Evolutionary conservation across 1,140 invertebrate species (phyloP), one percentile per base, ranked within the genome.

Genomic region (Drosophila novamexicana): DNA sequence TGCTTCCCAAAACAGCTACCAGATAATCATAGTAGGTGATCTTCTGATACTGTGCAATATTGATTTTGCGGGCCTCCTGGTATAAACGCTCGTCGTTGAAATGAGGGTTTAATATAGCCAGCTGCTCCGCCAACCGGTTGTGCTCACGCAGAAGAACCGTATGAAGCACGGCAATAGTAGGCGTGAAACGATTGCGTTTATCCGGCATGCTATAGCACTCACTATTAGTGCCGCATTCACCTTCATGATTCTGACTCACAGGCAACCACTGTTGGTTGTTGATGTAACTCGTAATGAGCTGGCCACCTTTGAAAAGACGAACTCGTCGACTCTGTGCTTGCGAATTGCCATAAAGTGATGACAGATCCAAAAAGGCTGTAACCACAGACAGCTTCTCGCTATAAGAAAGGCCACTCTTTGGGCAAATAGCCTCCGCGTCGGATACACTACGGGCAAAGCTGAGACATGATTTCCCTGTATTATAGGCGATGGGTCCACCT

Each of bases 1-100:
- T 93, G 2, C 91, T 76, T 10, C 96, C 95, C 50, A 97, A 93
- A 49, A 98, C 94, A 56, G 96, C 94, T 1, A 97, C 97, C n/a
- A 98, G 92, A 94, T 96, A 98, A 92, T 98, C 97, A 74, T 96
- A 96, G 80, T 97, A 98, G 7, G 95, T 95, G 36, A 98, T 96
- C 49, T 97, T 94, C 92, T 98, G 97, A 81, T 96, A 94, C 88
- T 96, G 93, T 1, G 96, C 97, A 34, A 95, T 95, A 53, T 94
- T 93, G 39, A 98, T 97, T 71, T 95, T 94, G 59, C 97, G 93
- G 0, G 97, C 94, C 93, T 98, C 97, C 92, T 99, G 97, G 93
- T 95, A 98, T 6, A 97, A 91, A 0, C 94, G 96, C 91, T 98
- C 97, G 79, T 98, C 97, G 57, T 94, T 94, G 96, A 97, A 98